These are phyloP conservation scores for Sthenelais limicola DNA, from an alignment of 2,888 invertebrate genomes.

Conservation along the genomic window DNA sequence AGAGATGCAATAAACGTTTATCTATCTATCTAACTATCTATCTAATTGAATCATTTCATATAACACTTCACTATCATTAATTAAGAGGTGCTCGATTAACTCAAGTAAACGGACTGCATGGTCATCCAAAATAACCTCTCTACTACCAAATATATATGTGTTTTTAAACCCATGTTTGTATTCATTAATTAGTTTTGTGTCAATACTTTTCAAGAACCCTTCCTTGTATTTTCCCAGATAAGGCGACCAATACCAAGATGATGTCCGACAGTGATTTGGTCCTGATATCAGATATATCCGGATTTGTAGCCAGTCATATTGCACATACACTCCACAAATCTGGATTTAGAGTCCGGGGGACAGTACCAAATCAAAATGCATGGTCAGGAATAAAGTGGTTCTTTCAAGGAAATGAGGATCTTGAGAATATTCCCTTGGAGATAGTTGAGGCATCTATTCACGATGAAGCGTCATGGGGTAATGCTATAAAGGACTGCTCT, in stretches of 20 bases:
- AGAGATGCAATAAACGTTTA: too few relatives aligned
- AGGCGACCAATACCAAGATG: background rate
- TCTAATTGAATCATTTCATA: too few relatives aligned
- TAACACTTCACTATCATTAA: too few relatives aligned
- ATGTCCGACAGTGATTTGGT: conserved; percentile 21
- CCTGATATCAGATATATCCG: conserved; percentile 20
- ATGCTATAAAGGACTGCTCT: conserved; percentile 17
- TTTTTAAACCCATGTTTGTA: too few relatives aligned
- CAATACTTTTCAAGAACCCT: too few relatives aligned
- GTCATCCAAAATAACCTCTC: too few relatives aligned
- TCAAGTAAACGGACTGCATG: too few relatives aligned
- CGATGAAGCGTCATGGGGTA: conserved; percentile 22
- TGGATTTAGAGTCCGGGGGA: conserved; percentile 12
- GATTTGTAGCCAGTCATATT: conserved; percentile 19
- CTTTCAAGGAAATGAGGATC: conserved; percentile 13
- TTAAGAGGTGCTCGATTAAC: too few relatives aligned
- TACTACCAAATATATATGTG: too few relatives aligned
- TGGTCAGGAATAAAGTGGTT: conserved; percentile 16
- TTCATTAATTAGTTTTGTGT: too few relatives aligned
- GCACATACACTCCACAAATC: conserved; percentile 1
- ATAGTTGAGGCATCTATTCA: conserved; percentile 1
- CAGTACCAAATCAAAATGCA: conserved; percentile 12
- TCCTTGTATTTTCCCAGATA: too few relatives aligned
- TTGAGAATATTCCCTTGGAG: conserved; percentile 5
- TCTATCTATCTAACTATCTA: too few relatives aligned